phyloP scores from a whole-genome alignment of 1,140 invertebrate genomes.

The Ips typographus region DNA sequence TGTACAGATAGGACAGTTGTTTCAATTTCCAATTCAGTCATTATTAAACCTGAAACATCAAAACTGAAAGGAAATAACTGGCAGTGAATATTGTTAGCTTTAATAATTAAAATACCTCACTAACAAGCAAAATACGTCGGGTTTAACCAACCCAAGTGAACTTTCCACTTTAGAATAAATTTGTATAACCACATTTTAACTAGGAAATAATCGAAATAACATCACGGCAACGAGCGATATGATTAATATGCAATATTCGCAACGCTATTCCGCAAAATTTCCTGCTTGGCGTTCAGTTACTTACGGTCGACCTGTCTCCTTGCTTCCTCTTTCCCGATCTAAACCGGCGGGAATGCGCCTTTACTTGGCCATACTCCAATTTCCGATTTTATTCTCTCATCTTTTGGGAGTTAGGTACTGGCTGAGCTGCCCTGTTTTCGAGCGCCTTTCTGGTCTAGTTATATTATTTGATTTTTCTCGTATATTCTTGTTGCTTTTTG shows the following conservation, averaged over 20 bases:
- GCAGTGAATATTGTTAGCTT: no score
- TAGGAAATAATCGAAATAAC: no score
- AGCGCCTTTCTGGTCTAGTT: background rate
- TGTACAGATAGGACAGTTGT: no score
- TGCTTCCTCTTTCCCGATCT: constrained; percentile 1
- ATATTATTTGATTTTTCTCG: background rate
- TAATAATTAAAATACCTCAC: no score
- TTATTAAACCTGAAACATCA: no score
- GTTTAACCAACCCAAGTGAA: no score
- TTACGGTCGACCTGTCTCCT: constrained; percentile 5
- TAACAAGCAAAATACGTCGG: no score
- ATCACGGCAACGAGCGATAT: no score
- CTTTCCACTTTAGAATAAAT: no score
- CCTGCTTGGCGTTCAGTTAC: constrained; percentile 2
- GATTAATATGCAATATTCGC: constrained; percentile 21
- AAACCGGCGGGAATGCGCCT: background rate
- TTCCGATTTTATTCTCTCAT: constrained; percentile 17
- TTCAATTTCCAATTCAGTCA: no score
- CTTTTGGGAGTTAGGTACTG: background rate
- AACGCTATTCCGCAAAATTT: constrained; percentile 16
- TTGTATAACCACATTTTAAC: no score
- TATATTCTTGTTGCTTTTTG: background rate
- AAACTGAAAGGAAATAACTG: no score
- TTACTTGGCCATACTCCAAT: constrained; percentile 15
- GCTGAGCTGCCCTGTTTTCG: background rate